Evolutionary conservation across 2,888 invertebrate genomes (phyloP).

Genomic region (Actias luna): DNA sequence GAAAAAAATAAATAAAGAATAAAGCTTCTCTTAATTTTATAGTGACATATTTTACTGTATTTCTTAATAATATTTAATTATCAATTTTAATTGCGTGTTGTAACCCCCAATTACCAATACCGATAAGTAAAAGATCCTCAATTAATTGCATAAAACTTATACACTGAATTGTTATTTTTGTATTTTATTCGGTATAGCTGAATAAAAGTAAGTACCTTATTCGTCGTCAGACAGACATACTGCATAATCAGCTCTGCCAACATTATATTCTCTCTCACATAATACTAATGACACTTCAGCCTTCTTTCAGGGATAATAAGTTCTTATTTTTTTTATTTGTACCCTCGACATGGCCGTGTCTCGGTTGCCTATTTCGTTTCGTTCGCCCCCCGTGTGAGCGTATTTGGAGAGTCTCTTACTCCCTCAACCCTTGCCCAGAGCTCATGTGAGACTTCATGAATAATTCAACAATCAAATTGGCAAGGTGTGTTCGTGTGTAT

Average conservation of each 20-base stretch:
- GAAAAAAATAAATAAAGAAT: no score
- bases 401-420: constrained; percentile 56
- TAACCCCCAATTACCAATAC: no score
- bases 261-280: constrained; percentile 30
- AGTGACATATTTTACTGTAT: no score
- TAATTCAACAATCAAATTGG: constrained; percentile 79
- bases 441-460: constrained; percentile 72
- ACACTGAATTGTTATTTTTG: no score
- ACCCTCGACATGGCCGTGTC: constrained; percentile 53
- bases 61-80: no score
- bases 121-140: no score
- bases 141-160: no score
- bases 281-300: constrained; percentile 45
- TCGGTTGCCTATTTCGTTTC: constrained; percentile 68
- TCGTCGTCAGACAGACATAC: constrained; percentile 1
- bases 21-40: no score
- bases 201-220: constrained; percentile 4
- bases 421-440: constrained; percentile 54
- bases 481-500: constrained; percentile 72
- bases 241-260: constrained; percentile 15
- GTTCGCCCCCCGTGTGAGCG: constrained; percentile 54
- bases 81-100: no score
- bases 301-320: constrained; percentile 48
- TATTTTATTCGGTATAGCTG: no score
- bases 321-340: constrained; percentile 55